Evolutionary conservation across 2,113 vertebrate genomes (phyloP), one percentile per base, ranked within the genome.

Genomic region (Nothoprocta pentlandii): DNA sequence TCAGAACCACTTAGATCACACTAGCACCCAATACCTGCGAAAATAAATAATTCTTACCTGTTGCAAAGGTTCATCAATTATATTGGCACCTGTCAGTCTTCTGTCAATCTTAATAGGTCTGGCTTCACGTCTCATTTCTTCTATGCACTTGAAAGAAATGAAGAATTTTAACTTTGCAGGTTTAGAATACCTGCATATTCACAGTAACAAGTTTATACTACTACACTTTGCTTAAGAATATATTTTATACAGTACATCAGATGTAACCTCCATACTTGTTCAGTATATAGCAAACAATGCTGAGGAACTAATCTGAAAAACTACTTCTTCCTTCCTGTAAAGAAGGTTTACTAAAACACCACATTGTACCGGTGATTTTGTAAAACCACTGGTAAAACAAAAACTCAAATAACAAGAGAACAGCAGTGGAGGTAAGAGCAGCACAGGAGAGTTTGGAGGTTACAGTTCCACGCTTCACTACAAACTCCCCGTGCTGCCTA

Each of bases 21-120:
- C 54, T 58, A 58, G 30, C 54, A 87, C 13, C 53, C 49, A 47
- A 41, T 5, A 70, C 2, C 13, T 71, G 8, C 10, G 47, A 85
- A 47, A 74, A 67, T 9, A 41, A 92, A 90, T 90, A 85, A 86
- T 97, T 95, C 95, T 95, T 91, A 99, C 99, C 98, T 99, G 99
- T 93, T 99, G 99, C 85, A 99, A 98, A 95, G 99, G 99, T 94
- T 99, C 99, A 97, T 99, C 99, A 88, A 99, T 99, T 96, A 99
- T 99, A 98, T 98, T 99, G 7, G 99, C 99, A 96, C 99, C 99
- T 0, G 99, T 99, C 88, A 99, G 97, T 95, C 99, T 98, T 96
- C 99, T 98, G 97, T 99, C 99, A 75, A 99, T 99, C 97, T 99
- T 99, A 94, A 99, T 98, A 70, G 98, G 98, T 91, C 98, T 99